Conservation (phyloP, 2,888 invertebrate species). For the Cantharis flavilabris region DNA sequence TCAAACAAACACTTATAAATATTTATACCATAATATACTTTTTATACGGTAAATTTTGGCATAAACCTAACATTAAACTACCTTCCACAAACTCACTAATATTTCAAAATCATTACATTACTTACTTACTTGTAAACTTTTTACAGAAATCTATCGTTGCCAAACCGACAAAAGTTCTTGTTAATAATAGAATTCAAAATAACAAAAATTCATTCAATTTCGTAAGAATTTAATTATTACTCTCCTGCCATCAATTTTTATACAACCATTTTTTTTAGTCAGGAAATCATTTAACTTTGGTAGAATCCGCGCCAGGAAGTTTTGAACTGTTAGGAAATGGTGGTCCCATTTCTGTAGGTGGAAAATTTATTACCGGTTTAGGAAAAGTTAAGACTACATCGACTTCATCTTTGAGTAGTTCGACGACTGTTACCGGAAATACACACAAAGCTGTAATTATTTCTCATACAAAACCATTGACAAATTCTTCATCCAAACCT, state of each 20-base stretch:
- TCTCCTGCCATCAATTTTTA: neutral
- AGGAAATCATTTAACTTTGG: conserved; percentile 44
- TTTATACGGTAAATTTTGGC: no score
- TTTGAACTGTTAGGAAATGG: conserved; percentile 41
- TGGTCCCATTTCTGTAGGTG: conserved; percentile 31
- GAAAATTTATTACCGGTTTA: conserved; percentile 19
- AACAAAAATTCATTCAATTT: conserved; percentile 23
- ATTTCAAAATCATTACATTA: neutral
- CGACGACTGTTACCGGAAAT: neutral
- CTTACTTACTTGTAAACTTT: neutral
- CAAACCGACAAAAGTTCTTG: conserved; percentile 46
- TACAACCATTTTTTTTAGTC: neutral
- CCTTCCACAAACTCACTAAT: no score
- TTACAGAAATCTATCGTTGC: conserved; percentile 44
- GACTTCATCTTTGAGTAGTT: conserved; percentile 5
- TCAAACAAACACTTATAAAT: no score
- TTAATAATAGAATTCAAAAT: conserved; percentile 36
- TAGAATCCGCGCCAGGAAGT: conserved; percentile 48
- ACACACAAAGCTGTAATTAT: conserved; percentile 1
- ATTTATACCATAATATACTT: no score
- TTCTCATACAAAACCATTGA: neutral
- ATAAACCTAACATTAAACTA: no score
- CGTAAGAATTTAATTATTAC: conserved; percentile 20
- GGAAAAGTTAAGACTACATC: conserved; percentile 22
- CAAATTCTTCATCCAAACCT: neutral